A percentile compares a stretch with the other conserved stretches of the same genome.
Conservation (phyloP, 1,140 invertebrate species). For the Akabosia matsudoensis region DNA sequence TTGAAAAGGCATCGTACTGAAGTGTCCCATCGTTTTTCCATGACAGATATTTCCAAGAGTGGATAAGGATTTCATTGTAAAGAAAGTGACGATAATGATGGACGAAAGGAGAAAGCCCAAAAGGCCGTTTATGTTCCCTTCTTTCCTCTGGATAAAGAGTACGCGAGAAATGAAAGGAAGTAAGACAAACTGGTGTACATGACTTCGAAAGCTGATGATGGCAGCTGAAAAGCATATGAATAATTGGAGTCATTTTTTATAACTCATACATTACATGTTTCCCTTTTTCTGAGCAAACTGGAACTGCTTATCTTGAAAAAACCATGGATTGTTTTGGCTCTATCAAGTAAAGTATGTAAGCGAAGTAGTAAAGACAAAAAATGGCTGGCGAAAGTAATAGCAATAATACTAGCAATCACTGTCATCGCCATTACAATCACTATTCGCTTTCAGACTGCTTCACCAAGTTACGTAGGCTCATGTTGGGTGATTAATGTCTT, state of each 20-base stretch:
- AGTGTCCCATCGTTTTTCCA: no score
- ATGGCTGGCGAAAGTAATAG: no score
- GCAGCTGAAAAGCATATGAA: background rate
- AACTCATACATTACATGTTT: background rate
- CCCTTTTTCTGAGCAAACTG: background rate
- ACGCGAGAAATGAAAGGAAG: background rate
- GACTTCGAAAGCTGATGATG: background rate
- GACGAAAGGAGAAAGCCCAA: background rate
- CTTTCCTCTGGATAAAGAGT: background rate
- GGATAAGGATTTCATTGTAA: no score
- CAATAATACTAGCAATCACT: background rate
- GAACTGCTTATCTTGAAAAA: no score
- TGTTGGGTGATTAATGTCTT: background rate
- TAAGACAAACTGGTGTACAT: background rate
- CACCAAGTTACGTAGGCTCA: background rate
- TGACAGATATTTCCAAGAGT: no score
- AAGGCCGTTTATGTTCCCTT: background rate
- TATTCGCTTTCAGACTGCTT: background rate
- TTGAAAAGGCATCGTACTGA: no score
- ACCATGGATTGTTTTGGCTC: background rate
- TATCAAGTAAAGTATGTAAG: background rate
- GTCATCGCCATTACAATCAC: background rate
- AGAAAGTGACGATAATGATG: background rate
- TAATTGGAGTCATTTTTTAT: conserved; percentile 15
- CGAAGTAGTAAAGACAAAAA: background rate